Conservation (phyloP, 2,888 invertebrate species). For the Agrilus cyanescens region DNA sequence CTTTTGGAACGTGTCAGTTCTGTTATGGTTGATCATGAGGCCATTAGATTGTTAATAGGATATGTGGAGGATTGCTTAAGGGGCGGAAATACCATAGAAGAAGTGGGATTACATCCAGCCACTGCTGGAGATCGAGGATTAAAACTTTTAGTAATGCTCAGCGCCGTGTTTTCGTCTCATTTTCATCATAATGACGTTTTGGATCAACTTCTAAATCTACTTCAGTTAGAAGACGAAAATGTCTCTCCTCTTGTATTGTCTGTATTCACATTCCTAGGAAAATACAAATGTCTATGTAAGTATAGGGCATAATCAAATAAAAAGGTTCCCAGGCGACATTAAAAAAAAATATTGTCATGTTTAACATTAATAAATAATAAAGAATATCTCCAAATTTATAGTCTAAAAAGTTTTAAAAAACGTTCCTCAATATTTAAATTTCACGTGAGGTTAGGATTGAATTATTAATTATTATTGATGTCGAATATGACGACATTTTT, state of each 20-base stretch:
- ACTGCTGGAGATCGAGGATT: conserved; percentile 83
- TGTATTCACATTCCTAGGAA: conserved; percentile 77
- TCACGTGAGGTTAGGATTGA: too few species aligned
- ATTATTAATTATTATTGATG: too few species aligned
- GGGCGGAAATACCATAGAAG: conserved; percentile 55
- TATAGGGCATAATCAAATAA: conserved; percentile 16
- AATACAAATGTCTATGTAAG: conserved; percentile 70
- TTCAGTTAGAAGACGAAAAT: conserved; percentile 69
- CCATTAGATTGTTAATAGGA: conserved; percentile 58
- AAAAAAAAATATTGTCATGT: too few species aligned
- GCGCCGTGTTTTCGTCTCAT: conserved; percentile 86
- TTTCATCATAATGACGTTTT: conserved; percentile 80
- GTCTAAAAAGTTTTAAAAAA: too few species aligned
- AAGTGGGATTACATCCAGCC: conserved; percentile 66
- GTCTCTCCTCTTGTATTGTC: conserved; percentile 73
- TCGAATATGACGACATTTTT: too few species aligned
- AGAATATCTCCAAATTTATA: too few species aligned
- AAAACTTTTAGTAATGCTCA: conserved; percentile 76
- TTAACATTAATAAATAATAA: too few species aligned
- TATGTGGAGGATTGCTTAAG: conserved; percentile 60
- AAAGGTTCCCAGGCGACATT: too few species aligned
- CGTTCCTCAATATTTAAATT: too few species aligned
- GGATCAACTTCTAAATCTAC: conserved; percentile 59
- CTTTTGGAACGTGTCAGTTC: conserved; percentile 88
- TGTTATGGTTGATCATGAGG: conserved; percentile 89